Conservation (phyloP, 2,797 vertebrate species). For the Coilia nasus region DNA sequence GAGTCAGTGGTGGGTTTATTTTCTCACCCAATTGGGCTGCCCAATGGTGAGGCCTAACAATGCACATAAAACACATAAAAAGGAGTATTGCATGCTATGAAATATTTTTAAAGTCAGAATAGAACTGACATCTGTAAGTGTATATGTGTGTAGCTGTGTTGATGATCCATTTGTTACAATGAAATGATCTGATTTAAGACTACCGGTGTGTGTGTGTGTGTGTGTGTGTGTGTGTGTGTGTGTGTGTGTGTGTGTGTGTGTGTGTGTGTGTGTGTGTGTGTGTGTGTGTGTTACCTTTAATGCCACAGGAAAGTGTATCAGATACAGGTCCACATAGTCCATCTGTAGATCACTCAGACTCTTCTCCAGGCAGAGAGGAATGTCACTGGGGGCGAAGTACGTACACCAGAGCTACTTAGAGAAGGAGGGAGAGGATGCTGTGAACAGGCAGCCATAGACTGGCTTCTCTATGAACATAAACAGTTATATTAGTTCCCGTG, state of each 20-base stretch:
- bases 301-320: constrained; percentile 76
- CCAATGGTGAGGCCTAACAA: no score
- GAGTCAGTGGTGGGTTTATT: no score
- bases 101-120: no score
- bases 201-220: constrained; percentile 5
- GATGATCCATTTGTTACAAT: no score
- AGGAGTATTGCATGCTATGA: no score
- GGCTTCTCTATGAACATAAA: neutral
- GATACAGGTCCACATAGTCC: constrained; percentile 78
- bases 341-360: constrained; percentile 74
- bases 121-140: neutral
- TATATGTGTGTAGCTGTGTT: neutral
- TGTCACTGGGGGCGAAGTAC: constrained; percentile 67
- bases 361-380: constrained; percentile 69
- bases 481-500: neutral
- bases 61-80: no score
- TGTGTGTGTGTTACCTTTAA: constrained; percentile 64
- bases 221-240: neutral
- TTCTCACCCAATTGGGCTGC: no score
- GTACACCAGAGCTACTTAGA: constrained; percentile 69
- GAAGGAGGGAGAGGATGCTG: neutral
- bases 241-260: neutral
- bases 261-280: neutral
- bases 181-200: no score
- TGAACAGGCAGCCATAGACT: neutral